Evolutionary conservation across 53 echinoderm and acorn worm genomes (phyloP).

Genomic region (Crossaster papposus): DNA sequence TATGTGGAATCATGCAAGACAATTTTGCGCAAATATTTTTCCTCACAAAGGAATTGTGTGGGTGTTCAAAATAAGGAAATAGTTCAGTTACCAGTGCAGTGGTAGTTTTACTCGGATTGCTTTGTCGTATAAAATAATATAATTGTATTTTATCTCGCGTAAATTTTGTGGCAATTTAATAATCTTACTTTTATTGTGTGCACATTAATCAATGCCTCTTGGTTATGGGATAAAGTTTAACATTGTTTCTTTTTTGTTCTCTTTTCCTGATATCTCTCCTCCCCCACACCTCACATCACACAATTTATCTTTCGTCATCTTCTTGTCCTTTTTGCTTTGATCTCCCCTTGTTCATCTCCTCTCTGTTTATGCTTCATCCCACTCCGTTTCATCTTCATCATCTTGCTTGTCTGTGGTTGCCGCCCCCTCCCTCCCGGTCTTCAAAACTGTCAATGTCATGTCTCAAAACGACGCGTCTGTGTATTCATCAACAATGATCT

Average conservation of each 20-base stretch:
- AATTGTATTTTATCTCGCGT: no score
- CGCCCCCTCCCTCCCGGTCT: background rate
- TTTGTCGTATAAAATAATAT: no score
- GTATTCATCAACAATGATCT: background rate
- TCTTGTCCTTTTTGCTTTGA: background rate
- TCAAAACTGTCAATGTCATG: background rate
- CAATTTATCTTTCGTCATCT: background rate
- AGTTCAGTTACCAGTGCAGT: no score
- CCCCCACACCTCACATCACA: background rate
- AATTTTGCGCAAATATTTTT: no score
- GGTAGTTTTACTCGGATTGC: no score
- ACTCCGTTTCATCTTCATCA: background rate
- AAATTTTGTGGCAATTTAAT: no score
- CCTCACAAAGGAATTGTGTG: no score
- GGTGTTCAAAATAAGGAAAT: no score
- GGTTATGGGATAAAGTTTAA: slow-evolving; percentile 22
- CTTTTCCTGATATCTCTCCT: background rate
- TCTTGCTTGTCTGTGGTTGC: background rate
- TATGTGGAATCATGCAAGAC: no score
- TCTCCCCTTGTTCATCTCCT: background rate
- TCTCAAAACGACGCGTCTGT: background rate
- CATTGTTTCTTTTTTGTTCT: slow-evolving; percentile 1
- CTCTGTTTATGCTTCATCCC: background rate
- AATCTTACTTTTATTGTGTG: background rate
- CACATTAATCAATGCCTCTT: background rate